Evolutionary conservation across 1,140 invertebrate genomes (phyloP), one percentile per base, ranked within the genome.

Genomic region (Zaprionus tsacasi): DNA sequence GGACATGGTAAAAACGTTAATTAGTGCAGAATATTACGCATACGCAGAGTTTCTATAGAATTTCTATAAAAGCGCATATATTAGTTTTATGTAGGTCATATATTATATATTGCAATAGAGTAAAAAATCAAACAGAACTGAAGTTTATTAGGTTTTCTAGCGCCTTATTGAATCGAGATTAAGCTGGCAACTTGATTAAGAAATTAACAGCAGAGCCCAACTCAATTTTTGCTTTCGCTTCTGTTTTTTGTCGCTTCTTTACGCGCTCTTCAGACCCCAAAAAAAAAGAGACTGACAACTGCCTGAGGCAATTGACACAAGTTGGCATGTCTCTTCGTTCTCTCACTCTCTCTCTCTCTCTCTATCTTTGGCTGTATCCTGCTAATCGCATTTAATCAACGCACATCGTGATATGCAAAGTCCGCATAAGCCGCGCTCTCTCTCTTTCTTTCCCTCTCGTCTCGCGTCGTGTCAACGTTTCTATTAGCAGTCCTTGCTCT

Each of bases 1-100:
- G 79, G 71, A 70, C 60, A 70, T 70, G 12, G 10, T 15, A 45
- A 75, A 82, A 82, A 78, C 72, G 68, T 80, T 83, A 89, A 89
- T 87, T 83, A 80, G 74, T 70, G 60, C 63, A 67, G 8, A 61
- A 72, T 73, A 72, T 76, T 35, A 76, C 63, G 69, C 63, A 76
- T 72, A 76, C 74, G 74, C 54, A 33, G 30, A 45, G 45, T 74
- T 67, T 70, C 68, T 57, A 81, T 81, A 71, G 68, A n/a, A n/a
- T 76, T 68, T 71, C 66, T 15, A 3, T 13, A 43, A 65, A 40
- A 38, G 40, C 40, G 40, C n/a, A 43, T 54, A 54, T 55, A 50
- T 50, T 50, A 15, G 0, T 40, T 6, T 3, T 35, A 57, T 66
- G 54, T 66, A 54, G 64, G 64, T 66, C 64, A 65, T 50, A 50